Conservation (phyloP, 2,888 invertebrate genomes). For the Trileptium ribeirensis region DNA sequence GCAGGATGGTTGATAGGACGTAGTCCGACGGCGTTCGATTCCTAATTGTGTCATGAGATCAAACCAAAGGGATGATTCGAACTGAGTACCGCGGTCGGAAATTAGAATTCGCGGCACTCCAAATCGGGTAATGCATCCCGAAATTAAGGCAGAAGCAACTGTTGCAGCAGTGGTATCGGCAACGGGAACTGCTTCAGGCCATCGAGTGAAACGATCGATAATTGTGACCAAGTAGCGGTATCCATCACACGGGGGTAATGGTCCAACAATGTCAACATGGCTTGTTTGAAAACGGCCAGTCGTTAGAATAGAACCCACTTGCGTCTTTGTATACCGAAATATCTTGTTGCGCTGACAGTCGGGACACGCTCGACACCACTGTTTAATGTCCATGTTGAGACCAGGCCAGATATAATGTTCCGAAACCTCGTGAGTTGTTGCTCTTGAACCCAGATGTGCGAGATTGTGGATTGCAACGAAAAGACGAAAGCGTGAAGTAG, state of each 20-base stretch:
- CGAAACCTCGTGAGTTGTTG: too few relatives aligned
- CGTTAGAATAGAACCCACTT: background rate
- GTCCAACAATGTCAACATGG: conserved; percentile 13
- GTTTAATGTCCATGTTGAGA: background rate
- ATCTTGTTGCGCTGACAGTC: background rate
- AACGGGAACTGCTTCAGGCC: background rate
- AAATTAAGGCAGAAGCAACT: background rate
- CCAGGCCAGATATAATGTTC: too few relatives aligned
- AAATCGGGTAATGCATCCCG: background rate
- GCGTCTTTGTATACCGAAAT: background rate
- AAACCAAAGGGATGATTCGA: background rate
- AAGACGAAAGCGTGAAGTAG: too few relatives aligned
- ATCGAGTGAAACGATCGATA: too few relatives aligned
- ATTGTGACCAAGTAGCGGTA: background rate
- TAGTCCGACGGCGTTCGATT: background rate
- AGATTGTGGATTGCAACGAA: too few relatives aligned
- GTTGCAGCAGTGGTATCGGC: background rate
- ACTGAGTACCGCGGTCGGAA: background rate
- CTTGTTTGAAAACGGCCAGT: background rate
- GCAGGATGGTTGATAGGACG: background rate
- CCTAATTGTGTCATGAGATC: background rate
- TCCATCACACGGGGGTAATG: background rate
- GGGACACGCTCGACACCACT: background rate
- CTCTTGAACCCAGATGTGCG: too few relatives aligned
- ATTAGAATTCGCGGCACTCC: background rate